phyloP scores from a whole-genome alignment of 2,797 vertebrate species.

The Lophotriccus pileatus region DNA sequence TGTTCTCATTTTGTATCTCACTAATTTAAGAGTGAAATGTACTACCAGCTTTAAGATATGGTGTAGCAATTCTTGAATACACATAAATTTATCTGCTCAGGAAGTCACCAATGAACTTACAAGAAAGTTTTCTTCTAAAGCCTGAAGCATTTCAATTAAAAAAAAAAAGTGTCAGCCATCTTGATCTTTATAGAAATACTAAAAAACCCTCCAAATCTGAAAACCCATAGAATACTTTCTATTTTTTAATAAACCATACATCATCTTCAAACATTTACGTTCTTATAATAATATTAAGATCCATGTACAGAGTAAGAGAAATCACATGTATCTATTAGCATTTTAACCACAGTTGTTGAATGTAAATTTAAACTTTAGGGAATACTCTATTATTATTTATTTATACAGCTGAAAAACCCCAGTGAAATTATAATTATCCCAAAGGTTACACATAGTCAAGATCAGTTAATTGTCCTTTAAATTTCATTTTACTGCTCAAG shows the following conservation, averaged over 20 bases:
- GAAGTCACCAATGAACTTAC: not conserved
- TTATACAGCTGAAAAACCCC: not conserved
- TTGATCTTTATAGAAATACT: not conserved
- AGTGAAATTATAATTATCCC: not conserved
- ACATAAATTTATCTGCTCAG: not conserved
- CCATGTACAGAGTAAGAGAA: not conserved
- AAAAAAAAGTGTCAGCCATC: not conserved
- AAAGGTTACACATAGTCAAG: not conserved
- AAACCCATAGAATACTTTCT: not conserved
- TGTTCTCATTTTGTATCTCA: not conserved
- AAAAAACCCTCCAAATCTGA: not conserved
- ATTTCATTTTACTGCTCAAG: slow-evolving; percentile 8
- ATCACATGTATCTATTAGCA: not conserved
- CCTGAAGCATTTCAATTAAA: not conserved
- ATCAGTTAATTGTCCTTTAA: slow-evolving; percentile 8
- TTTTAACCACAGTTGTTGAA: not conserved
- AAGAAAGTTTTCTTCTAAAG: not conserved
- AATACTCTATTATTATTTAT: not conserved
- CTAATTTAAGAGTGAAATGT: not conserved
- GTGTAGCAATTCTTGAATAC: not conserved
- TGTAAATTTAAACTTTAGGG: not conserved
- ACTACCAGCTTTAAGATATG: not conserved
- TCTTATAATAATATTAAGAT: not conserved
- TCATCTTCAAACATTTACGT: not conserved
- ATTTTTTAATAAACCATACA: not conserved